Evolutionary conservation across 2,113 vertebrate genomes (phyloP), one percentile per base, ranked within the genome.

Genomic region (Syngnathus floridae): DNA sequence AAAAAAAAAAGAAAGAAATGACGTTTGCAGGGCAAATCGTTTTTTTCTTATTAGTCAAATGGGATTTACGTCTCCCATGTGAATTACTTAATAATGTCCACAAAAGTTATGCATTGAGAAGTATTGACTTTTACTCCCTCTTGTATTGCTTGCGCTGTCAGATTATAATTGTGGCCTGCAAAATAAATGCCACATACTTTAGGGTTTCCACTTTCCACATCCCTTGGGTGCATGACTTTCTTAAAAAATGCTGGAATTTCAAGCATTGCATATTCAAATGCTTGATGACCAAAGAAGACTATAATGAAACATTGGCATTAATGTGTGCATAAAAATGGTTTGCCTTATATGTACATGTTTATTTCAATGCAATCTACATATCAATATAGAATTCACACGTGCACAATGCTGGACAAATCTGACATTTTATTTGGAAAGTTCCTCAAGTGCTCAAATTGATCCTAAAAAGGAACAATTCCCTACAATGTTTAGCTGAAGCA

Each of bases 1-100:
- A 73, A 74, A 78, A 64, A 58, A 74, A 77, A 71, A 61, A 71
- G 72, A 73, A 77, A 61, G 58, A 75, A 78, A 72, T n/a, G 38
- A 41, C 7, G 66, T 70, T 71, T 79, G 65, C 71, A 43, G 70
- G 64, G 37, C 55, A 69, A 75, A 75, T 76, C 49, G 49, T 41
- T 63, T 46, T 76, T 80, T 31, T 76, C 69, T 75, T 17, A 72
- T 78, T 64, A 72, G 71, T 82, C 67, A 75, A 64, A 62, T 31
- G 45, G 68, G 71, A 36, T 66, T 31, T 31, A 31, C 26, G 48
- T 11, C 55, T 82, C 65, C 72, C 54, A 51, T 71, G 17, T 40
- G 51, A 71, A 70, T 77, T 5, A 52, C 61, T 55, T 80, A 58
- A 69, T 74, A 67, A 77, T 77, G 63, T 63, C 60, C 67, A 63